phyloP scores from a whole-genome alignment of 2,113 vertebrate genomes.

The Girardinichthys multiradiatus region DNA sequence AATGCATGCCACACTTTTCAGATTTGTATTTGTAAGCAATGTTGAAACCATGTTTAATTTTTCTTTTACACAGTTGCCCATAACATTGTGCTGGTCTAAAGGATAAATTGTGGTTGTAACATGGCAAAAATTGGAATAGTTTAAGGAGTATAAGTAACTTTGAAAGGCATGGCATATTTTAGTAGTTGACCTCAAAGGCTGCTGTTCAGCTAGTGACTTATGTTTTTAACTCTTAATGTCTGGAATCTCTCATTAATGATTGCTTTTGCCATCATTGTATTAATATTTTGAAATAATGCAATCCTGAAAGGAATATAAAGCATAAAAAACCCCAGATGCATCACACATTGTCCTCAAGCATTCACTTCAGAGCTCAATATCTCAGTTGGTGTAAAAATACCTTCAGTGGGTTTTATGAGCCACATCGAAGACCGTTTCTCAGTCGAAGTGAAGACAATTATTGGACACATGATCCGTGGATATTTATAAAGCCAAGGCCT shows the following conservation, averaged over 20 bases:
- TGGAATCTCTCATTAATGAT: neutral
- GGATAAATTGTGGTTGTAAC: neutral
- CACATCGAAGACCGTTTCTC: constrained; percentile 55
- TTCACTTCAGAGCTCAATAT: constrained; percentile 26
- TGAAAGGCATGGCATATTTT: neutral
- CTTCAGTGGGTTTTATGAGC: constrained; percentile 50
- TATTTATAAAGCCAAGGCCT: constrained; percentile 81
- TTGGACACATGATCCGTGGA: constrained; percentile 74
- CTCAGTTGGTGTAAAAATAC: constrained; percentile 62
- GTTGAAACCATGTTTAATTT: too few relatives aligned
- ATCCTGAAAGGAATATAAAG: neutral
- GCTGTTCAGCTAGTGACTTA: neutral
- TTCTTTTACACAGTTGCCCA: too few relatives aligned
- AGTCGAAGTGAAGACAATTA: constrained; percentile 69
- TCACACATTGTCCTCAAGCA: constrained; percentile 14
- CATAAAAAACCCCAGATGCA: constrained; percentile 8
- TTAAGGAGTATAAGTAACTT: neutral
- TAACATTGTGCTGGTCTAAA: neutral
- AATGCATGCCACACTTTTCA: neutral
- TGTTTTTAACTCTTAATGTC: neutral
- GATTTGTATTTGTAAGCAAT: neutral
- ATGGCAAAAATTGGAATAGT: neutral
- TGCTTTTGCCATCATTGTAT: neutral
- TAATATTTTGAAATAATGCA: neutral
- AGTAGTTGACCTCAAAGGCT: neutral